Percentiles rank a stretch among this genome's conserved stretches.
These are phyloP conservation scores for Crypturellus tataupa DNA, from an alignment of 2,797 vertebrate genomes.

Conservation along the genomic window DNA sequence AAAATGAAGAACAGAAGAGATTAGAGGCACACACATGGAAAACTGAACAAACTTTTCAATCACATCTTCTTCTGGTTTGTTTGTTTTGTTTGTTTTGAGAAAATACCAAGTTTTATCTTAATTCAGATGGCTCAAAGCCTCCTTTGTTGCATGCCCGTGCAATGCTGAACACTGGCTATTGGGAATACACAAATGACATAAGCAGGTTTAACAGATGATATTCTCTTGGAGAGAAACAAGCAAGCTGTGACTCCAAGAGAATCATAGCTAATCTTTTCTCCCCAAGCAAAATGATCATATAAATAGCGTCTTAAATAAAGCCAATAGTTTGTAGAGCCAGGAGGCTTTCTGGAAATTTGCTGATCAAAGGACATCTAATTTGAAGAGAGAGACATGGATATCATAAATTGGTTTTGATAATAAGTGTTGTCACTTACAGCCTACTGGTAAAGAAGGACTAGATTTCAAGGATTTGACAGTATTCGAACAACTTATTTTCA, in stretches of 20 bases:
- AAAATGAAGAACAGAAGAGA: background rate
- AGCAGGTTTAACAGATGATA: slow-evolving; percentile 10
- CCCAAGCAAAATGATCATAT: background rate
- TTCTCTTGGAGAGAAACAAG: background rate
- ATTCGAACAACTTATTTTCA: background rate
- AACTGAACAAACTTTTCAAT: slow-evolving; percentile 26
- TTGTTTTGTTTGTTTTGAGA: slow-evolving; percentile 49
- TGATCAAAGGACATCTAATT: background rate
- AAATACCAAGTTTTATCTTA: slow-evolving; percentile 41
- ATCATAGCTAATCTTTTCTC: background rate
- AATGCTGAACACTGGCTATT: background rate
- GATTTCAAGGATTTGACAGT: background rate
- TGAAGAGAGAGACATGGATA: background rate
- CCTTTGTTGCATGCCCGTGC: slow-evolving; percentile 58
- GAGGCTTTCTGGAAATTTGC: background rate
- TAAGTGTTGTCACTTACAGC: background rate
- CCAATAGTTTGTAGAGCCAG: background rate
- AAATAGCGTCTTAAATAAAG: background rate
- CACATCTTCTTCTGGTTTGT: background rate
- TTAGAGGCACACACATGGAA: background rate
- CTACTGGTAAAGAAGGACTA: background rate
- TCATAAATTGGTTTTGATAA: background rate
- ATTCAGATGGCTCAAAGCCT: slow-evolving; percentile 47
- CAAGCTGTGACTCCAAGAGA: background rate
- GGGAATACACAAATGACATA: slow-evolving; percentile 13